phyloP scores from a whole-genome alignment of 1,140 invertebrate genomes.

The Hylaeus anthracinus region DNA sequence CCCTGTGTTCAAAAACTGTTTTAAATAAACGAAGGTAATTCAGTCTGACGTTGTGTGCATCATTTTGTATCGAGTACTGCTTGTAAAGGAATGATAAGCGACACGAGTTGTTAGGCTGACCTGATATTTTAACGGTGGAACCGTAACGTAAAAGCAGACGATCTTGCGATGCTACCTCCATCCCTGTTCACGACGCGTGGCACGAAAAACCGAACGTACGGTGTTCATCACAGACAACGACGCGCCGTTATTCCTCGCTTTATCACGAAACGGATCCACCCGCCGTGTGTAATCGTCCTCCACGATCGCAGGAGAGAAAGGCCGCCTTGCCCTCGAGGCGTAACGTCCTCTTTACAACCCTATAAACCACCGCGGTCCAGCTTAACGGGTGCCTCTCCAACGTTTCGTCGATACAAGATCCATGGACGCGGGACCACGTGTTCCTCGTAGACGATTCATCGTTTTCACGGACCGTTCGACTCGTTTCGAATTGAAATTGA shows the following conservation, averaged over 20 bases:
- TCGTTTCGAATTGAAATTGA: too few relatives aligned
- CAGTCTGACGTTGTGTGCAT: too few relatives aligned
- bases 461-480: too few relatives aligned
- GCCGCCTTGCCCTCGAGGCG: neutral
- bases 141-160: neutral
- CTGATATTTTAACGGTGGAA: neutral
- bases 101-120: too few relatives aligned
- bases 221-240: neutral
- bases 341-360: constrained; percentile 1
- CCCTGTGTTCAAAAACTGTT: too few relatives aligned
- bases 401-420: neutral
- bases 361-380: neutral
- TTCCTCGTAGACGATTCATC: too few relatives aligned
- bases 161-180: too few relatives aligned
- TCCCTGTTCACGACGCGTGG: neutral
- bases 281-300: neutral
- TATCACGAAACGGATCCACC: neutral
- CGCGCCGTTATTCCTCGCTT: neutral
- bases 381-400: neutral
- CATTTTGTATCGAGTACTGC: too few relatives aligned
- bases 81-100: too few relatives aligned
- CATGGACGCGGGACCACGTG: neutral
- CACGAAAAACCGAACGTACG: neutral
- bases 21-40: too few relatives aligned
- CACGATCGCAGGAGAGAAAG: neutral